A percentile compares a stretch with the other conserved stretches of the same genome.
phyloP scores from a whole-genome alignment of 2,888 invertebrate genomes.

The Flexamia atlantica region DNA sequence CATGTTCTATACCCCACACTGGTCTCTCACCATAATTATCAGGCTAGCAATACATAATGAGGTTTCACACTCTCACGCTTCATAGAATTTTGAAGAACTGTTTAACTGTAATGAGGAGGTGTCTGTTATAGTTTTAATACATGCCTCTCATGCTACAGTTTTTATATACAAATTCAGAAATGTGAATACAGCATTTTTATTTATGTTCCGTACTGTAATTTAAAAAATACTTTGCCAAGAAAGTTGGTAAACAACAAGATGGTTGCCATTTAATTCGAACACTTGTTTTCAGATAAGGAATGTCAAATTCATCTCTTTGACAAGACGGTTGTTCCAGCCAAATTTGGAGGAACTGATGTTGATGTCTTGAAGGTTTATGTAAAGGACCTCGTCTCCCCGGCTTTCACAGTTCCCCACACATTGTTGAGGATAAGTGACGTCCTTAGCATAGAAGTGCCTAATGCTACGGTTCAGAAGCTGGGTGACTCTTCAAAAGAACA shows the following conservation, averaged over 20 bases:
- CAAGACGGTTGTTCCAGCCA: constrained; percentile 73
- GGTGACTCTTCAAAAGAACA: not conserved
- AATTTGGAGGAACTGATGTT: constrained; percentile 74
- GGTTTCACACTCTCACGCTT: too few relatives aligned
- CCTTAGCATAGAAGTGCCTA: constrained; percentile 73
- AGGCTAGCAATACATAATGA: too few relatives aligned
- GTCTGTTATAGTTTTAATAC: too few relatives aligned
- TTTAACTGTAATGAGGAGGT: too few relatives aligned
- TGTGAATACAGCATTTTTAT: too few relatives aligned
- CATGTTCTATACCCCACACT: too few relatives aligned
- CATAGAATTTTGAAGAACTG: too few relatives aligned
- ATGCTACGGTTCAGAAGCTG: constrained; percentile 41
- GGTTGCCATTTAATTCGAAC: constrained; percentile 12
- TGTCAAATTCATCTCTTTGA: constrained; percentile 74
- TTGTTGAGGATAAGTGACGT: constrained; percentile 74
- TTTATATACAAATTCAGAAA: not conserved
- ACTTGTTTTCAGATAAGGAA: constrained; percentile 72
- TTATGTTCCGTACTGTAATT: too few relatives aligned
- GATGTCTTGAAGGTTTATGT: constrained; percentile 74
- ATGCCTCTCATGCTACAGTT: too few relatives aligned
- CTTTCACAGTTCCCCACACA: constrained; percentile 74
- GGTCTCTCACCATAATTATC: too few relatives aligned
- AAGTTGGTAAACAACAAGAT: too few relatives aligned
- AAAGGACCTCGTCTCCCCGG: constrained; percentile 74
- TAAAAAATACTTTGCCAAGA: too few relatives aligned